phyloP scores from a whole-genome alignment of 2,888 invertebrate genomes.

The Muscina levida region DNA sequence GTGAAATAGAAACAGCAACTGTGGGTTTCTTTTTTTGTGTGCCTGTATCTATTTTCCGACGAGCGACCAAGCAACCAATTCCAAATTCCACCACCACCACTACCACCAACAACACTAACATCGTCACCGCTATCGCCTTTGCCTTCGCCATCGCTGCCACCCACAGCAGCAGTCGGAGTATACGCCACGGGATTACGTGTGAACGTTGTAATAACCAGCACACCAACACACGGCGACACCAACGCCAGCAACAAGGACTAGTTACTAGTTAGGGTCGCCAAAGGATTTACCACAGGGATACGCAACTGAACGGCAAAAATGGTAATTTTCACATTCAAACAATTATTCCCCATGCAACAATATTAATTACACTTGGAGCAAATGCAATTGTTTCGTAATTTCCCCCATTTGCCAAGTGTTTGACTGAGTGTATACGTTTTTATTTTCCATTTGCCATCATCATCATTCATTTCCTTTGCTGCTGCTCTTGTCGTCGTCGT shows the following conservation, averaged over 20 bases:
- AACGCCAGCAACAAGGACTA: conserved; percentile 21
- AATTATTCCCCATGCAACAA: conserved; percentile 47
- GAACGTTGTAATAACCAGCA: conserved; percentile 46
- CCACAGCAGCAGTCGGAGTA: conserved; percentile 12
- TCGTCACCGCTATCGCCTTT: no score
- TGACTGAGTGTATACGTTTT: conserved; percentile 3
- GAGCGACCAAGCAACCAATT: not conserved
- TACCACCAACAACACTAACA: not conserved
- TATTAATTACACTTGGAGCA: conserved; percentile 54
- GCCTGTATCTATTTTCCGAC: conserved; percentile 60
- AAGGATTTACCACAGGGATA: conserved; percentile 20
- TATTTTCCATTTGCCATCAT: conserved; percentile 44
- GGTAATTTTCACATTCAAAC: conserved; percentile 53
- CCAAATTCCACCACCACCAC: conserved; percentile 32
- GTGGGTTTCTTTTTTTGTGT: conserved; percentile 48
- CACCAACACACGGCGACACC: conserved; percentile 13
- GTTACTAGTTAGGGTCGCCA: not conserved
- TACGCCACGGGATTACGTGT: conserved; percentile 55
- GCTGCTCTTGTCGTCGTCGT: no score
- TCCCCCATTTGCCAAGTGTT: not conserved
- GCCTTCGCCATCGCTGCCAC: conserved; percentile 8
- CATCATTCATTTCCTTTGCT: not conserved
- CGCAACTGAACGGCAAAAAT: conserved; percentile 38
- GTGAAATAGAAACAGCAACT: not conserved
- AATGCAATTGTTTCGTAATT: conserved; percentile 37